These are phyloP conservation scores for Ormyrus nitidulus DNA, from an alignment of 2,888 invertebrate species.

Conservation along the genomic window DNA sequence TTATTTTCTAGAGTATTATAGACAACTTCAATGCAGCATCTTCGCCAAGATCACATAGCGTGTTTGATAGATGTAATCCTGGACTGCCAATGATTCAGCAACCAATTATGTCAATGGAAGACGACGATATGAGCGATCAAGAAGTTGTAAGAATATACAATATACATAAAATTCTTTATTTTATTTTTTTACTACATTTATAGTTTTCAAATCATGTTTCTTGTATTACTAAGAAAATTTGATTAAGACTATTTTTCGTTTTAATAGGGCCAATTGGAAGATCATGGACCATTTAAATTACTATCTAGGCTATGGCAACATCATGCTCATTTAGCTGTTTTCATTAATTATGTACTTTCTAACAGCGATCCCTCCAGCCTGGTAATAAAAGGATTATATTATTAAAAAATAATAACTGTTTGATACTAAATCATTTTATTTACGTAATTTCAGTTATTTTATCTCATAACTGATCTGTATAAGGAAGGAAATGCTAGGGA, in stretches of 20 bases:
- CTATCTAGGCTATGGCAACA: constrained; percentile 88
- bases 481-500: constrained; percentile 91
- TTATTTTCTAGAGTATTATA: constrained; percentile 57
- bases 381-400: constrained; percentile 72
- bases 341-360: constrained; percentile 92
- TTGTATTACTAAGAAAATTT: constrained; percentile 5
- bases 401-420: constrained; percentile 6
- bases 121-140: constrained; percentile 93
- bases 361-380: constrained; percentile 88
- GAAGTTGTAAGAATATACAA: constrained; percentile 80
- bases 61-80: constrained; percentile 68
- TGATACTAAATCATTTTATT: constrained; percentile 16
- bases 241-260: constrained; percentile 27
- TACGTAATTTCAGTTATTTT: constrained; percentile 81
- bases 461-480: constrained; percentile 93
- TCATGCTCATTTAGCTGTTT: constrained; percentile 94
- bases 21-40: constrained; percentile 58
- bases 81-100: constrained; percentile 78
- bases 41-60: constrained; percentile 57
- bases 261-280: constrained; percentile 84
- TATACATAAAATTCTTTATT: background rate
- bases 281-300: constrained; percentile 93
- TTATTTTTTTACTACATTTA: background rate
- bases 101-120: constrained; percentile 96
- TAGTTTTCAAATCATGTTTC: constrained; percentile 15